Evolutionary conservation across 2,113 vertebrate genomes (phyloP).

Genomic region (Oophaga pumilio): DNA sequence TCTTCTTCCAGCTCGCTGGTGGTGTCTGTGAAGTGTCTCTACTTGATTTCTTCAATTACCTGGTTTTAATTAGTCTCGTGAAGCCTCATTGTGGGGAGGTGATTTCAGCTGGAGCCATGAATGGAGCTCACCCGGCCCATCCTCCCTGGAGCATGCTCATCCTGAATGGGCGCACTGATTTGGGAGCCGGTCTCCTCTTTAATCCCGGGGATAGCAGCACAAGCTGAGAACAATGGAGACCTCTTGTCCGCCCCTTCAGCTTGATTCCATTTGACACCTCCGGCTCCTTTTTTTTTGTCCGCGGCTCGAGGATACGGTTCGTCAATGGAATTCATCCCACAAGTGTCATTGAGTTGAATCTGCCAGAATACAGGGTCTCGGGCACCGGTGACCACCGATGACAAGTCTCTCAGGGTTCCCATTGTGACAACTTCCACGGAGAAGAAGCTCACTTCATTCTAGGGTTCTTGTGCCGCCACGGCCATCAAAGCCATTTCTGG

Average conservation of each 20-base stretch:
- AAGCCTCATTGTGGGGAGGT: conserved; percentile 63
- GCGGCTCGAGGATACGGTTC: conserved; percentile 46
- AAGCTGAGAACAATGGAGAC: conserved; percentile 61
- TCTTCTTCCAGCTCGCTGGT: conserved; percentile 51
- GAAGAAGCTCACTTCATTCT: conserved; percentile 51
- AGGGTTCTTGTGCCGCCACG: conserved; percentile 13
- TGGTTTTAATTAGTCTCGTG: conserved; percentile 65
- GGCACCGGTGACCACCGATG: neutral
- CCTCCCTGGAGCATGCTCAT: conserved; percentile 65
- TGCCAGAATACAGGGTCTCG: conserved; percentile 31
- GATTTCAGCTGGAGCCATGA: conserved; percentile 61
- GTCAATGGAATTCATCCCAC: conserved; percentile 57
- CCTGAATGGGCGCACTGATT: conserved; percentile 65
- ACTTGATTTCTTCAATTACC: conserved; percentile 64
- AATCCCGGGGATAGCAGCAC: conserved; percentile 63
- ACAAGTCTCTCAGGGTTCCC: neutral
- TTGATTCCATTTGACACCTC: conserved; percentile 61
- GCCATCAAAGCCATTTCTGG: neutral
- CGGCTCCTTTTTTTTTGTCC: conserved; percentile 61
- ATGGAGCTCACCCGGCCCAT: conserved; percentile 60
- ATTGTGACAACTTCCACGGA: neutral
- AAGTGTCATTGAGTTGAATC: conserved; percentile 63
- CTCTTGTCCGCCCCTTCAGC: conserved; percentile 61
- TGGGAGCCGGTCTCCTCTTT: conserved; percentile 61
- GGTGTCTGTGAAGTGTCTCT: conserved; percentile 60